Percentiles rank a stretch among this genome's conserved stretches.
phyloP scores from a whole-genome alignment of 2,888 invertebrate species.

The Bugulina stolonifera region DNA sequence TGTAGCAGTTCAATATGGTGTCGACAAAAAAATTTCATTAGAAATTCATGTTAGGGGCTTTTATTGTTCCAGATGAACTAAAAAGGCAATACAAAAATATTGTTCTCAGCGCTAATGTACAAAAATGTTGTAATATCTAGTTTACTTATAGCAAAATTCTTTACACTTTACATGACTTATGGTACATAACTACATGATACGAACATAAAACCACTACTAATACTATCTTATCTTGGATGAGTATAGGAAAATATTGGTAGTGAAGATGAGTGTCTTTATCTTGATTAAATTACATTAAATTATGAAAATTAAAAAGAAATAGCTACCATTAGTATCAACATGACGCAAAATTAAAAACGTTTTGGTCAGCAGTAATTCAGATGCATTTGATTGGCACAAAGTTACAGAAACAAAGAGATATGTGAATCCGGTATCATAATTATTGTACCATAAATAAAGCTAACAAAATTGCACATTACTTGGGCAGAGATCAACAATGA shows the following conservation, averaged over 20 bases:
- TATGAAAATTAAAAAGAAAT: too few relatives aligned
- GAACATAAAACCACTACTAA: too few relatives aligned
- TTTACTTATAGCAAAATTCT: not conserved
- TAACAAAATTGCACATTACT: slow-evolving; percentile 24
- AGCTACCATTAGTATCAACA: too few relatives aligned
- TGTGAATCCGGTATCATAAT: not conserved
- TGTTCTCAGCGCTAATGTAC: not conserved
- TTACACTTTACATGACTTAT: slow-evolving; percentile 24
- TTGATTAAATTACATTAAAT: too few relatives aligned
- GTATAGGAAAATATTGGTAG: too few relatives aligned
- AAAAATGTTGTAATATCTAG: not conserved
- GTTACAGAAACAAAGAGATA: not conserved
- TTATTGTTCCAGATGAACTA: not conserved
- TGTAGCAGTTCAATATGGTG: too few relatives aligned
- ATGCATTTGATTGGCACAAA: slow-evolving; percentile 25
- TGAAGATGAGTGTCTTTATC: too few relatives aligned
- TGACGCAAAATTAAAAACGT: too few relatives aligned
- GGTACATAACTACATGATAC: slow-evolving; percentile 23
- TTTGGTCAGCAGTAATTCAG: not conserved
- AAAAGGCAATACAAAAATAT: not conserved
- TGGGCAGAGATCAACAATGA: slow-evolving; percentile 19
- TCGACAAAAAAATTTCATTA: too few relatives aligned
- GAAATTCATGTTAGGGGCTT: too few relatives aligned
- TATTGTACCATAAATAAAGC: slow-evolving; percentile 21
- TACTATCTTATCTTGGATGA: too few relatives aligned